Evolutionary conservation across 2,888 invertebrate genomes (phyloP), one percentile per base, ranked within the genome.

Genomic region (Lasiommata megera): DNA sequence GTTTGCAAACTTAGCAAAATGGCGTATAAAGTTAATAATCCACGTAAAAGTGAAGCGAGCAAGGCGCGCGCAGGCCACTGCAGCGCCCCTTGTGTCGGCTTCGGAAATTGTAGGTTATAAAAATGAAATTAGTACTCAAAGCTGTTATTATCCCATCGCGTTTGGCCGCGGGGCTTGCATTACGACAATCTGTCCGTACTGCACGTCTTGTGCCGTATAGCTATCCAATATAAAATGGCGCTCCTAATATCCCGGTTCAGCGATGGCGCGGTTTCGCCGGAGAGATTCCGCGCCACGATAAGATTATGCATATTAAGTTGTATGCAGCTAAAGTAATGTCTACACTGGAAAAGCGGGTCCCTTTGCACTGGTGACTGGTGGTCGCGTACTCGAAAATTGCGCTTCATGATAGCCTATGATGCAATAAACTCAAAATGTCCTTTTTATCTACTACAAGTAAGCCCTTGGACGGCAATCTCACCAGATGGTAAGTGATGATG

Each of bases 131-230:
- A 90, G 90, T 89, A 88, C 80, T 82, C 86, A 85, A 89, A 88
- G 88, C 83, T 89, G 88, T 90, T 90, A 90, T 90, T 90, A 90
- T 89, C 89, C 89, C 90, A 89, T 90, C 89, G 90, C 88, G 84
- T 89, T 89, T 88, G 88, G 84, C 90, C 88, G 84, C 83, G 77
- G 79, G 90, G 81, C 89, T 88, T 89, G 84, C 89, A 90, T 90
- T 89, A 90, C 89, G 90, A 90, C 90, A 89, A 89, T 89, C 89
- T 89, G 89, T 89, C 89, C 88, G 89, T 90, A 90, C 88, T 84
- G 89, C 90, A 89, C 89, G 90, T 89, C 89, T 88, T 84, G 85
- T 85, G 87, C 88, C 79, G 84, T 88, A 88, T 88, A 89, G 87
- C 88, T 88, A 88, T 87, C 89, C 89, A 87, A 89, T 89, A 89